Evolutionary conservation across 2,888 invertebrate genomes (phyloP).

Genomic region (Tetheella fluctuosa): DNA sequence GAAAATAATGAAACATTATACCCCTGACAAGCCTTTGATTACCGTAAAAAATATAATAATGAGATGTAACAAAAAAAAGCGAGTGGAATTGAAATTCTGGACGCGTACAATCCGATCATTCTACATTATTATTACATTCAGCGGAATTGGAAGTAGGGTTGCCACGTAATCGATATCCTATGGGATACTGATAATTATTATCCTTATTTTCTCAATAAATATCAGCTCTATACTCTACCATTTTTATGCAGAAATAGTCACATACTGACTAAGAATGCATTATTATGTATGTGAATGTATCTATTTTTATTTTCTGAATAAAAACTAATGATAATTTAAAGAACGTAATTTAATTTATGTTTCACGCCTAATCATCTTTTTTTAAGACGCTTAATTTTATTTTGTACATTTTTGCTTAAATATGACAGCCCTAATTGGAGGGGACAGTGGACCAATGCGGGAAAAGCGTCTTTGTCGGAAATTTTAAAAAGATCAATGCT

Average conservation of each 20-base stretch:
- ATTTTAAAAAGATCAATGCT: slow-evolving; percentile 80
- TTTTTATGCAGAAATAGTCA: no score
- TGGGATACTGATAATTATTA: not conserved
- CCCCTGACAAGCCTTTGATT: slow-evolving; percentile 40
- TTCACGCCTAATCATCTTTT: not conserved
- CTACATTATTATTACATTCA: slow-evolving; percentile 68
- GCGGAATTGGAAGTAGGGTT: slow-evolving; percentile 55
- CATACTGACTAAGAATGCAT: no score
- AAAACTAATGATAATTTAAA: not conserved
- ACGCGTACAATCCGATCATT: slow-evolving; percentile 62
- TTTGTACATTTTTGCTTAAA: not conserved
- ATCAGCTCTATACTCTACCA: no score
- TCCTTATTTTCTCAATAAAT: not conserved
- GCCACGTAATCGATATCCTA: not conserved
- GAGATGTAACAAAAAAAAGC: slow-evolving; percentile 20
- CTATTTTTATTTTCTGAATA: no score
- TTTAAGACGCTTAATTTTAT: not conserved
- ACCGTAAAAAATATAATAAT: slow-evolving; percentile 20
- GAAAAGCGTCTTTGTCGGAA: slow-evolving; percentile 41
- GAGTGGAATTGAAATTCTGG: slow-evolving; percentile 57
- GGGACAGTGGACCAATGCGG: slow-evolving; percentile 47
- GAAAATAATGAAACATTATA: slow-evolving; percentile 23
- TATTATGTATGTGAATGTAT: no score
- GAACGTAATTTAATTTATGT: not conserved
- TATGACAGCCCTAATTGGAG: slow-evolving; percentile 28